Evolutionary conservation across 1,140 invertebrate genomes (phyloP).

Genomic region (Procambarus clarkii): DNA sequence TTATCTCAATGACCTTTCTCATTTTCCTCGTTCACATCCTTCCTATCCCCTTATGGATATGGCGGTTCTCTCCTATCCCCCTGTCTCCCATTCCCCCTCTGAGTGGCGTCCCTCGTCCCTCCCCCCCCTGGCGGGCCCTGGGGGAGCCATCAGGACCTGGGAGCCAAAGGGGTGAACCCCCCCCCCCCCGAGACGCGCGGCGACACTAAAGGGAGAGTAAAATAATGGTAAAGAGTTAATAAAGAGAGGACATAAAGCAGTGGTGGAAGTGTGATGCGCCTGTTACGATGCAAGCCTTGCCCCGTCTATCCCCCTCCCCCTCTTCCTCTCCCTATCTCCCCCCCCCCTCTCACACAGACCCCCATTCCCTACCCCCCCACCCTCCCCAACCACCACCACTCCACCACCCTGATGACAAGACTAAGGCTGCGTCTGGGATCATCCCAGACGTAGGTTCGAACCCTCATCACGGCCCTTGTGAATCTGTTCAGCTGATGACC

Average conservation of each 20-base stretch:
- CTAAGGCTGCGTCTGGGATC: too few species aligned
- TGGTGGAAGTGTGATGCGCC: not conserved
- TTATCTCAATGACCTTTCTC: not conserved
- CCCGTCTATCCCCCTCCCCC: not conserved
- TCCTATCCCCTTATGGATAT: not conserved
- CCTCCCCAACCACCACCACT: too few species aligned
- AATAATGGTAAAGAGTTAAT: constrained; percentile 51
- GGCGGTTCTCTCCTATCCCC: not conserved
- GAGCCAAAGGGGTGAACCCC: not conserved
- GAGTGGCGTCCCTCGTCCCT: too few species aligned
- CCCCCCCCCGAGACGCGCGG: too few species aligned
- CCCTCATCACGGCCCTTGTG: too few species aligned
- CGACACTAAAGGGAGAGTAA: constrained; percentile 29
- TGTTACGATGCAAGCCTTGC: not conserved
- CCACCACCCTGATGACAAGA: too few species aligned
- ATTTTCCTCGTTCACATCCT: not conserved
- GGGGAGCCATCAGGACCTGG: not conserved
- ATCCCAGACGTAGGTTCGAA: too few species aligned
- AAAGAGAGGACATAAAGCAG: constrained; percentile 17
- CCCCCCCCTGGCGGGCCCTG: not conserved
- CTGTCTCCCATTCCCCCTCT: not conserved
- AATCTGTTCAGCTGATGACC: too few species aligned
- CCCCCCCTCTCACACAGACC: not conserved
- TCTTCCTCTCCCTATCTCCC: not conserved
- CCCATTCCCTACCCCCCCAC: not conserved